These are phyloP conservation scores for Leptocoma aspasia DNA, from an alignment of 2,113 vertebrate genomes.

Conservation along the genomic window DNA sequence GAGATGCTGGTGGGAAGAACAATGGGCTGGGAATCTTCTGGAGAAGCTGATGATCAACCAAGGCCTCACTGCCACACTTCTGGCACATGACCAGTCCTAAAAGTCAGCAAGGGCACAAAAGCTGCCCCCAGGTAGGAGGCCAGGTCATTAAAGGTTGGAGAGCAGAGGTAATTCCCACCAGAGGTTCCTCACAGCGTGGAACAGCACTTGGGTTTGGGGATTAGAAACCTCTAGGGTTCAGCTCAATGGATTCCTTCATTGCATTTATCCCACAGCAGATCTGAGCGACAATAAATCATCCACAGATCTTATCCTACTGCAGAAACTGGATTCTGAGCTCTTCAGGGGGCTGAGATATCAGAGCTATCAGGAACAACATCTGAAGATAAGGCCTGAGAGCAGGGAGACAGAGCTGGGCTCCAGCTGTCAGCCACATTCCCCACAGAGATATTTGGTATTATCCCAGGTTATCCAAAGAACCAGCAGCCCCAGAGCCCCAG, in stretches of 20 bases:
- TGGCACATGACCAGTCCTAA: background rate
- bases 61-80: background rate
- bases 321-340: background rate
- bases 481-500: background rate
- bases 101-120: background rate
- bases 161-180: background rate
- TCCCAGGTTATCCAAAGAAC: background rate
- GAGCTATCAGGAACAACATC: background rate
- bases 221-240: background rate
- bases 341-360: background rate
- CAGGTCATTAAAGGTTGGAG: background rate
- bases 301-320: background rate
- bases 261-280: background rate
- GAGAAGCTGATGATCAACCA: background rate
- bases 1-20: background rate
- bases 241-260: fast-evolving
- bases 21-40: background rate
- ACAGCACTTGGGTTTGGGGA: background rate
- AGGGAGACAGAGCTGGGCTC: background rate
- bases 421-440: background rate
- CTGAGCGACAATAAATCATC: background rate
- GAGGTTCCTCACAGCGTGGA: background rate
- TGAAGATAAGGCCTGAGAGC: background rate
- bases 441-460: background rate
- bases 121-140: background rate